phyloP scores from a whole-genome alignment of 2,888 invertebrate genomes.

The Ectobius pallidus region DNA sequence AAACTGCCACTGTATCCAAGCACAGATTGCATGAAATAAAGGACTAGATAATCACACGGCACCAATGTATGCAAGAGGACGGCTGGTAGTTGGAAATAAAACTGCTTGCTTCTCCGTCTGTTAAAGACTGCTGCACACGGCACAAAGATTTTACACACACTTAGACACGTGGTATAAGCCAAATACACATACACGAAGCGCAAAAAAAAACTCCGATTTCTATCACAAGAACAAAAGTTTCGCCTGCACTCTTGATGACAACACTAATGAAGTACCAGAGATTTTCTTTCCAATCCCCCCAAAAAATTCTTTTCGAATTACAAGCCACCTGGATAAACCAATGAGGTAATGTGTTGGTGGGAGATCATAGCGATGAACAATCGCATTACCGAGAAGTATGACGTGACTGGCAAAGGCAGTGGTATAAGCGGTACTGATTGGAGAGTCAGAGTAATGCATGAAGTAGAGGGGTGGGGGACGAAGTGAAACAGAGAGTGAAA shows the following conservation, averaged over 20 bases:
- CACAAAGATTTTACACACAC: not conserved
- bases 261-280: no score
- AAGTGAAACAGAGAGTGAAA: constrained; percentile 7
- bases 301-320: not conserved
- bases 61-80: not conserved
- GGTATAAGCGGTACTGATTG: no score
- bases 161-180: not conserved
- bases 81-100: not conserved
- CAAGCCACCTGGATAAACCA: not conserved
- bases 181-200: not conserved
- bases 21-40: no score
- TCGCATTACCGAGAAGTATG: not conserved
- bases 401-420: not conserved
- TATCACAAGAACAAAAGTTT: not conserved
- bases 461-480: not conserved
- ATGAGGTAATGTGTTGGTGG: not conserved
- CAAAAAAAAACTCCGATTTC: not conserved
- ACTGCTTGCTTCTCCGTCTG: not conserved
- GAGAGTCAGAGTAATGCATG: no score
- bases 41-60: not conserved
- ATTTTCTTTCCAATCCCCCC: no score
- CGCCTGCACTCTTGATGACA: not conserved
- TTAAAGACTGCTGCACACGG: constrained; percentile 8
- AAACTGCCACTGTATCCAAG: no score
- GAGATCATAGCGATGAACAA: not conserved